These are phyloP conservation scores for Heliocidaris erythrogramma DNA, from an alignment of 35 echinoderm and acorn worm genomes.

Conservation along the genomic window DNA sequence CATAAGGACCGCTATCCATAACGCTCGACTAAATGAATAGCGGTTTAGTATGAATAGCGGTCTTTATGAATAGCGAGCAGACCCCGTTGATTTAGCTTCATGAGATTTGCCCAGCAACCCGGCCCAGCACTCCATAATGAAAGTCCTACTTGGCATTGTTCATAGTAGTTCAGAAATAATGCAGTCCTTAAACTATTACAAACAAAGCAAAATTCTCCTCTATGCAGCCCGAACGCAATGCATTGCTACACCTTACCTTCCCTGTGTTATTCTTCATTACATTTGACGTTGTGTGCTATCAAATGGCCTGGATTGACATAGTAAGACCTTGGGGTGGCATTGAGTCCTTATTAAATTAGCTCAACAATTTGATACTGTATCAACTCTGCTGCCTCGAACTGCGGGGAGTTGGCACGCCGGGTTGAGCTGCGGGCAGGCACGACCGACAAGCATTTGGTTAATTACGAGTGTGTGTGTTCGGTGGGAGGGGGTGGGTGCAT, in stretches of 20 bases:
- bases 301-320: slow-evolving; percentile 24
- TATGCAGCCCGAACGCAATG: background rate
- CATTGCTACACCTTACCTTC: background rate
- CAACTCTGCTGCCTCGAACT: slow-evolving; percentile 22
- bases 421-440: background rate
- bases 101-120: too few species aligned
- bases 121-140: background rate
- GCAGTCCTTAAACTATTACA: background rate
- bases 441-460: slow-evolving; percentile 12
- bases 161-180: background rate
- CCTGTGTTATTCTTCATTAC: background rate
- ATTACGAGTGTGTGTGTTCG: background rate
- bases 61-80: too few species aligned
- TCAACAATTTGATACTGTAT: slow-evolving; percentile 41
- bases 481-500: background rate
- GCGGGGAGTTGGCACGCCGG: slow-evolving; percentile 4
- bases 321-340: slow-evolving; percentile 28
- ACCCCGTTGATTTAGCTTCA: too few species aligned
- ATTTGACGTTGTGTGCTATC: background rate
- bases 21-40: too few species aligned
- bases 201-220: background rate
- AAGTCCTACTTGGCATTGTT: background rate
- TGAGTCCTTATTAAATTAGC: slow-evolving; percentile 40
- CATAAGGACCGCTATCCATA: too few species aligned
- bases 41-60: too few species aligned